Conservation (phyloP, 2,113 vertebrate species). For the Dermatemys mawii region DNA sequence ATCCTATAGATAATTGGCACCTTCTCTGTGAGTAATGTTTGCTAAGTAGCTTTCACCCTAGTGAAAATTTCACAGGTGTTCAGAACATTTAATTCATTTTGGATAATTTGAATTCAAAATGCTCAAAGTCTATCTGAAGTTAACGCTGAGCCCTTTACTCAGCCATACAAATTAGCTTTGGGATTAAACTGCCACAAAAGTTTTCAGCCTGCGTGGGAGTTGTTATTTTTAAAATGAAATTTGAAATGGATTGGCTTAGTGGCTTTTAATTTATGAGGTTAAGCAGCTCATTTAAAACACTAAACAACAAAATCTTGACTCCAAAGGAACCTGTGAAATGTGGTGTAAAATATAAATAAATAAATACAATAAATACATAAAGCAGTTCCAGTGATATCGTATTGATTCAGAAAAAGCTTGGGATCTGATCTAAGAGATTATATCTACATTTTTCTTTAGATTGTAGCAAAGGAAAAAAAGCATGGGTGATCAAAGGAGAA, state of each 20-base stretch:
- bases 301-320: not conserved
- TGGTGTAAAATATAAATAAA: not conserved
- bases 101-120: not conserved
- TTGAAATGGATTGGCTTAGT: not conserved
- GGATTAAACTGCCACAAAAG: not conserved
- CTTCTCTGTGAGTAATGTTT: not conserved
- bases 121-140: not conserved
- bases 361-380: not conserved
- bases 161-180: not conserved
- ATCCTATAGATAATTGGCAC: not conserved
- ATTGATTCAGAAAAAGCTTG: not conserved
- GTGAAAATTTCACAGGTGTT: not conserved
- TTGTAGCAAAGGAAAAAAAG: not conserved
- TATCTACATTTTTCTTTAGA: not conserved
- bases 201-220: not conserved
- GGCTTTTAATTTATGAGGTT: not conserved
- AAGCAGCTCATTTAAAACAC: not conserved
- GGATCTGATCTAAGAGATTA: not conserved
- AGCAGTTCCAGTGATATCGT: fast-evolving
- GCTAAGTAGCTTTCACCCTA: not conserved
- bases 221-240: not conserved
- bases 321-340: fast-evolving
- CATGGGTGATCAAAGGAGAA: not conserved
- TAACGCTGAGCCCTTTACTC: not conserved
- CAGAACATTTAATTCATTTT: not conserved